A percentile compares a stretch with the other conserved stretches of the same genome.
Evolutionary conservation across 2,888 invertebrate genomes (phyloP).

Genomic region (Schizotus pectinicornis): DNA sequence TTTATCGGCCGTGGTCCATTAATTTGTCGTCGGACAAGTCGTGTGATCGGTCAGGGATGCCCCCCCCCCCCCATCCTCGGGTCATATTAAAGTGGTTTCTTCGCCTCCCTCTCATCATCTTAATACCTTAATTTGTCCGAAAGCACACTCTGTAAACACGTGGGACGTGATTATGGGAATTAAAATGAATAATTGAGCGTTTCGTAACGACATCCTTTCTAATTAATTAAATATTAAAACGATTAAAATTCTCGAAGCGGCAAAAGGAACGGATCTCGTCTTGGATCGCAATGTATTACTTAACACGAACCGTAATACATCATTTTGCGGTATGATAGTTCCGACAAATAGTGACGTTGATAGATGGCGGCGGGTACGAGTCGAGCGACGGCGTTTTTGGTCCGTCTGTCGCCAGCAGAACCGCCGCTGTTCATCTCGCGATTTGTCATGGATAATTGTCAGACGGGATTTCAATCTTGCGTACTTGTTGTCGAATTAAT

Average conservation of each 20-base stretch:
- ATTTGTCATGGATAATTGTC: slow-evolving; percentile 24
- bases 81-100: too few species aligned
- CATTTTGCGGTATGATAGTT: slow-evolving; percentile 28
- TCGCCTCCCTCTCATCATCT: too few species aligned
- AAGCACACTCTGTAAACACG: too few species aligned
- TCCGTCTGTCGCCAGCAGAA: slow-evolving; percentile 8
- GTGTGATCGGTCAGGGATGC: too few species aligned
- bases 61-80: too few species aligned
- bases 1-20: too few species aligned
- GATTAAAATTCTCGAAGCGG: slow-evolving; percentile 1
- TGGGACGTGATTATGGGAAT: too few species aligned
- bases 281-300: slow-evolving; percentile 18
- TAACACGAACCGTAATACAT: slow-evolving; percentile 23
- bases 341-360: slow-evolving; percentile 29
- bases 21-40: too few species aligned
- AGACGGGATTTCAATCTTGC: slow-evolving; percentile 6
- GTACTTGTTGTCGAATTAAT: too few species aligned
- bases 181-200: too few species aligned
- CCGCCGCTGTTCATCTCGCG: slow-evolving; percentile 5
- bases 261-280: background rate
- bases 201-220: too few species aligned
- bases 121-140: too few species aligned
- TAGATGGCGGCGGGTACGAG: slow-evolving; percentile 16
- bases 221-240: background rate
- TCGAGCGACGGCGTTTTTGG: slow-evolving; percentile 11